Base-by-base conservation (phyloP, 53 echinoderm and acorn worm genomes). In the Pentamera pediparva region DNA sequence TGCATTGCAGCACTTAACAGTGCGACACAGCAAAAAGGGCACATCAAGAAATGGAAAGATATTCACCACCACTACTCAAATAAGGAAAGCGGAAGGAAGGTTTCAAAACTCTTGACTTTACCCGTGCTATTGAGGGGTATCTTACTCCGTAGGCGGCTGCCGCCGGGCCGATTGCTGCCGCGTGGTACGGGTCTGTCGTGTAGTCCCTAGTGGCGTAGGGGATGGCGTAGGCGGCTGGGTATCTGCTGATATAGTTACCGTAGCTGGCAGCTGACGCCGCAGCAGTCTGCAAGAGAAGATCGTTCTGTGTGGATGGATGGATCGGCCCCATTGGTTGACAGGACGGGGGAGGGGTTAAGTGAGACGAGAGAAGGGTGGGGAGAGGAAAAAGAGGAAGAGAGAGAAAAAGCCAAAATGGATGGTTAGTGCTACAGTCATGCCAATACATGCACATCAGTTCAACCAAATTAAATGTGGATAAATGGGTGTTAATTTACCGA, bases 221-320 rank as follows among this genome's bases (percentile, higher is more conserved):
- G 75, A 98, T 91, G 39, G 96, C 90, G 84, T 98, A 98, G 63
- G 98, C 98, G 31, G 91, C 79, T 17, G 98, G 91, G 57, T 98
- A 98, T 21, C 98, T 91, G 78, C 98, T 90, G 81, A 94, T 89
- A 86, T 98, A 98, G 74, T 91, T 88, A 17, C 88, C 88, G 55
- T 98, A 98, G 1, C 81, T 81, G 22, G 94, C 90, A 7, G 86
- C 86, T 15, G 83, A 77, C 25, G 93, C 93, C 19, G 90, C 86
- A 8, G 94, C 94, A 35, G 82, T 94, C 98, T 98, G 98, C 67
- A 98, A 98, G 65, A 98, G 87, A 98, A 98, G 98, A 86, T 98
- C 98, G 80, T 91, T 88, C 84, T 84, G 71, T 21, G 53, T 62
- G 47, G 60, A 30, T 52, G 32, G 51, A 41, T 39, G 63, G 50